Conservation (phyloP, 2,888 invertebrate species). For the Monopis laevigella region DNA sequence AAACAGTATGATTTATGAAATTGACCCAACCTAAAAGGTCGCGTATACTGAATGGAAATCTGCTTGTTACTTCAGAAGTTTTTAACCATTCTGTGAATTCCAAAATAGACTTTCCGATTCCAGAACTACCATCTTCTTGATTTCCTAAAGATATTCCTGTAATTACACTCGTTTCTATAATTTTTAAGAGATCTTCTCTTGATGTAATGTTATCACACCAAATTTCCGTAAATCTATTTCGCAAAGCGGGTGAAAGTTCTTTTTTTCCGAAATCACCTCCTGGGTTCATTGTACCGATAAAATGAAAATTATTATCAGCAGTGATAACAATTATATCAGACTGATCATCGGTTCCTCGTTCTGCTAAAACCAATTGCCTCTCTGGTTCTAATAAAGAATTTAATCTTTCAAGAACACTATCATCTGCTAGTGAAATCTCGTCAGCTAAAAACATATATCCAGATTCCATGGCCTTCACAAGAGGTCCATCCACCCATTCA, state of each 20-base stretch:
- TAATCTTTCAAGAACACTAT: slow-evolving; percentile 95
- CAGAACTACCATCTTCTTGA: slow-evolving; percentile 59
- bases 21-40: slow-evolving; percentile 93
- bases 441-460: slow-evolving; percentile 94
- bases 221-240: slow-evolving; percentile 98
- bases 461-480: slow-evolving; percentile 88
- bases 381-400: slow-evolving; percentile 97
- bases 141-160: slow-evolving; percentile 61
- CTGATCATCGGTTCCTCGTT: slow-evolving; percentile 79
- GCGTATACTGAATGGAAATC: slow-evolving; percentile 87
- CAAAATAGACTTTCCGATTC: slow-evolving; percentile 76
- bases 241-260: slow-evolving; percentile 95
- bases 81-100: slow-evolving; percentile 84
- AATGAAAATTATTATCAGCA: slow-evolving; percentile 81
- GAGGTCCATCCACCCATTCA: slow-evolving; percentile 98
- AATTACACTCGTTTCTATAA: slow-evolving; percentile 82
- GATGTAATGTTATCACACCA: slow-evolving; percentile 89
- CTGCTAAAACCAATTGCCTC: slow-evolving; percentile 87
- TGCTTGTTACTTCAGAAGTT: slow-evolving; percentile 74
- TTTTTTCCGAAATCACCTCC: slow-evolving; percentile 99
- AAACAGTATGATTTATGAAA: slow-evolving; percentile 79
- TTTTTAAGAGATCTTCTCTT: slow-evolving; percentile 77
- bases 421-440: slow-evolving; percentile 98
- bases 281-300: slow-evolving; percentile 99
- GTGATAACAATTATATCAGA: slow-evolving; percentile 70